These are phyloP conservation scores for Poeciliopsis prolifica DNA, from an alignment of 2,113 vertebrate species.

Conservation along the genomic window DNA sequence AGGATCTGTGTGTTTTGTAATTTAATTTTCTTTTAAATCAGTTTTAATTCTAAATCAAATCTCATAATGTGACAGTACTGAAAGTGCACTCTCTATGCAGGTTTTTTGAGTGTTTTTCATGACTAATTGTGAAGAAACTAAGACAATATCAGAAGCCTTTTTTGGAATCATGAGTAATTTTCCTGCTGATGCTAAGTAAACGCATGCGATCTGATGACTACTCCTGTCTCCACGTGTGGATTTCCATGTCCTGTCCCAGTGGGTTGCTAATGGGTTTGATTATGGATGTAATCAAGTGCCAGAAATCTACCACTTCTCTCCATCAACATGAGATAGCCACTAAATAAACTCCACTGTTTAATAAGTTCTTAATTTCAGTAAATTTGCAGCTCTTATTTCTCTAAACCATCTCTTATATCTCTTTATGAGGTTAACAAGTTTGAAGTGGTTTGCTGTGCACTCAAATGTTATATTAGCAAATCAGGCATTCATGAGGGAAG, in stretches of 20 bases:
- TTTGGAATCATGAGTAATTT: not conserved
- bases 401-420: not conserved
- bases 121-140: not conserved
- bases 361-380: no score
- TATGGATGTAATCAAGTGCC: not conserved
- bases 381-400: not conserved
- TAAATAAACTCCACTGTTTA: not conserved
- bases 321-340: not conserved
- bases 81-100: not conserved
- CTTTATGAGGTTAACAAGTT: not conserved
- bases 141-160: not conserved
- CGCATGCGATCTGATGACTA: not conserved
- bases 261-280: not conserved
- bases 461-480: not conserved
- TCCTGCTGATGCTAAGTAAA: not conserved
- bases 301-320: not conserved
- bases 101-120: not conserved
- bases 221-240: not conserved
- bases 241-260: not conserved
- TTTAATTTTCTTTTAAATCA: no score
- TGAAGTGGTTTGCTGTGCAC: no score
- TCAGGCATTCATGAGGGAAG: not conserved
- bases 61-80: no score
- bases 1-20: no score
- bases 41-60: no score